Percentiles rank a stretch among this genome's conserved stretches.
These are phyloP conservation scores for Odontocerum albicorne DNA, from an alignment of 2,888 invertebrate genomes.

Conservation along the genomic window DNA sequence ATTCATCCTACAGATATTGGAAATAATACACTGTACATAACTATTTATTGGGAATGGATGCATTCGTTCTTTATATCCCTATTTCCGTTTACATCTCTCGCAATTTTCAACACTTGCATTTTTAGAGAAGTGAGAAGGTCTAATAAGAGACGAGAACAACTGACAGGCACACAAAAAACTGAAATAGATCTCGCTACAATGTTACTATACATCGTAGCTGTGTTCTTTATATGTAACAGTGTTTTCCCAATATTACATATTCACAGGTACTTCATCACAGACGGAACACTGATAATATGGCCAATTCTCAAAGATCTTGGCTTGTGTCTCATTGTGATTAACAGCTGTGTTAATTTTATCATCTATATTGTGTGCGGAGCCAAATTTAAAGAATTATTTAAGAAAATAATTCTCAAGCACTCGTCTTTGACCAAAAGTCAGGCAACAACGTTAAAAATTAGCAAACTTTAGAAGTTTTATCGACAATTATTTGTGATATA, in stretches of 20 bases:
- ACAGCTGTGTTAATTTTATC: not conserved
- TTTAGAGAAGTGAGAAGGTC: constrained; percentile 2
- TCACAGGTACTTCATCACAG: not conserved
- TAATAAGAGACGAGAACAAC: constrained; percentile 2
- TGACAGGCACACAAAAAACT: not conserved
- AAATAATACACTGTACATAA: not conserved
- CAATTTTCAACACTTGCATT: not conserved
- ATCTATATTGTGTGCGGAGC: not conserved
- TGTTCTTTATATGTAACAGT: not conserved
- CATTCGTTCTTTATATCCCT: not conserved
- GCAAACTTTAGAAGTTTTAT: too few relatives aligned
- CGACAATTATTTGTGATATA: too few relatives aligned
- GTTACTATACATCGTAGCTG: not conserved
- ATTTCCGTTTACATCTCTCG: not conserved
- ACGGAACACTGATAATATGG: not conserved
- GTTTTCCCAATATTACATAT: constrained; percentile 2
- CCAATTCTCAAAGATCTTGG: constrained; percentile 3
- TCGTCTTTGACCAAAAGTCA: too few relatives aligned
- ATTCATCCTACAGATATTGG: not conserved
- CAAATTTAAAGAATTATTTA: constrained; percentile 4
- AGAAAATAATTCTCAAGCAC: constrained; percentile 1
- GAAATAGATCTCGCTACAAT: constrained; percentile 7
- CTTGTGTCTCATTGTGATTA: not conserved
- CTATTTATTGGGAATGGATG: constrained; percentile 5
- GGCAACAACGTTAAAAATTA: too few relatives aligned